Percentiles rank a stretch among this genome's conserved stretches.
Evolutionary conservation across 2,113 vertebrate species (phyloP).

Genomic region (Urocolius indicus): DNA sequence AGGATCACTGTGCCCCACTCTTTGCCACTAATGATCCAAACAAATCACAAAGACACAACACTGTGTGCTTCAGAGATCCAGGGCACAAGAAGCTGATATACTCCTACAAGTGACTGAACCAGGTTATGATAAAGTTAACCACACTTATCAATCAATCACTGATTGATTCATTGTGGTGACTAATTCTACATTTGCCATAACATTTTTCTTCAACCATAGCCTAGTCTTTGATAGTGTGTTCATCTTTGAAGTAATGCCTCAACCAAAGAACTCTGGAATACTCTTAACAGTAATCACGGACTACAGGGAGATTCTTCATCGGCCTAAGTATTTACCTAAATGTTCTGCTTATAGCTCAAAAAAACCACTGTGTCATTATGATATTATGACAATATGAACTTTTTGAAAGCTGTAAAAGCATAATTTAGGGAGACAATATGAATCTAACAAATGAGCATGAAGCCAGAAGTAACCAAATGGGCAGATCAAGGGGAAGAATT

Average conservation of each 20-base stretch:
- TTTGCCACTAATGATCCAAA: not conserved
- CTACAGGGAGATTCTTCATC: not conserved
- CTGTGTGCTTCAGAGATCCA: not conserved
- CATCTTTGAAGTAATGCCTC: not conserved
- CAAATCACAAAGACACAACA: not conserved
- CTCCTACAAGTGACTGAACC: not conserved
- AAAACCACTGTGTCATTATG: not conserved
- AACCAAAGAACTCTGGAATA: not conserved
- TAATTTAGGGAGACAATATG: not conserved
- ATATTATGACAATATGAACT: not conserved
- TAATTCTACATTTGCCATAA: not conserved
- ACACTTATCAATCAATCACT: not conserved
- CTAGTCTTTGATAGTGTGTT: not conserved
- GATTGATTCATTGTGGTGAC: not conserved
- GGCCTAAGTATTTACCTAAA: not conserved
- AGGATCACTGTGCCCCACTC: not conserved
- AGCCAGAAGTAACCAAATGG: not conserved
- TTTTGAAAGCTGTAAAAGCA: not conserved
- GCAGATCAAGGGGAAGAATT: not conserved
- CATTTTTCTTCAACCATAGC: not conserved
- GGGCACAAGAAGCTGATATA: not conserved
- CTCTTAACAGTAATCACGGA: not conserved
- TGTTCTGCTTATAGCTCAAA: not conserved
- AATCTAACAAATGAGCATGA: not conserved
- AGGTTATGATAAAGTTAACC: not conserved